A percentile compares a stretch with the other conserved stretches of the same genome.
phyloP scores from a whole-genome alignment of 2,797 vertebrate species.

The Girardinus metallicus region DNA sequence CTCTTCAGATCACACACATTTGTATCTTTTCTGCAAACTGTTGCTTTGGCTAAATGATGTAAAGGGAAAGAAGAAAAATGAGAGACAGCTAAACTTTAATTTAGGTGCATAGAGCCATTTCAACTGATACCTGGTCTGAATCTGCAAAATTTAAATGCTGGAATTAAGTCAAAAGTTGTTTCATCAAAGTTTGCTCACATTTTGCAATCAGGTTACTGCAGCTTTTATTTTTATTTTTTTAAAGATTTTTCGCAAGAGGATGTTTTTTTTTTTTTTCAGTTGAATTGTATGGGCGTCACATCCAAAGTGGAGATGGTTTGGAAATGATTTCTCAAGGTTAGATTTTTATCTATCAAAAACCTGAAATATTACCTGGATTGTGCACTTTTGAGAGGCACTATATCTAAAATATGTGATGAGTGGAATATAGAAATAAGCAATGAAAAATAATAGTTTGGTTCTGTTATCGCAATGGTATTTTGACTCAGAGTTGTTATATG shows the following conservation, averaged over 20 bases:
- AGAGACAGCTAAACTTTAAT: background rate
- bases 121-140: background rate
- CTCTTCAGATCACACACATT: too few relatives aligned
- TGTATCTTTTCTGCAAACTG: background rate
- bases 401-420: background rate
- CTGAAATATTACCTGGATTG: background rate
- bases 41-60: background rate
- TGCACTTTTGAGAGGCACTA: background rate
- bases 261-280: background rate
- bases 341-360: background rate
- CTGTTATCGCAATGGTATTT: background rate
- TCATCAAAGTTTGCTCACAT: background rate
- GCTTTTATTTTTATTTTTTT: background rate
- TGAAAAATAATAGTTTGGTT: background rate
- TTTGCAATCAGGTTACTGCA: background rate
- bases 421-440: background rate
- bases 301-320: background rate
- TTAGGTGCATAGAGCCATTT: background rate
- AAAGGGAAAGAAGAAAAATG: background rate
- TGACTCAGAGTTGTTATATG: background rate
- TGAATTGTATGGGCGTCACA: background rate
- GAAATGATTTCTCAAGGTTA: background rate
- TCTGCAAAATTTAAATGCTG: background rate
- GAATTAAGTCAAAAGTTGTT: background rate
- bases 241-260: background rate